Base-by-base conservation (phyloP, 1,140 invertebrate species). In the Trichonephila clavipes region DNA sequence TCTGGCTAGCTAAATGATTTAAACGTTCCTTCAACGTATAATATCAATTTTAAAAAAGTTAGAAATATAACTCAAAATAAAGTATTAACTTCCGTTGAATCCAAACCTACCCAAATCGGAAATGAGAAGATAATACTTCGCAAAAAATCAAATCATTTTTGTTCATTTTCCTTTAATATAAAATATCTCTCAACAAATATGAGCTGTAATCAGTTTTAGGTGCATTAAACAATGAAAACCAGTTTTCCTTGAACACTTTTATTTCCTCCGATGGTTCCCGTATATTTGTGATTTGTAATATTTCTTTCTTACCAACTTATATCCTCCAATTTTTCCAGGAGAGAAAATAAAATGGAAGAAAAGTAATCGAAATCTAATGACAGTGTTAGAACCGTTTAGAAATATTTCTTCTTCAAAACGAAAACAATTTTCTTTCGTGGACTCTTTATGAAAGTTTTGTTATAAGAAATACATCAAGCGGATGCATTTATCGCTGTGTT, bases 181-280 rank as follows among this genome's bases (percentile, higher is more conserved):
- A 34, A 77, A 77, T 77, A 24, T 77, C 24, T 77, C 10, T 34
- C 24, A 77, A 7, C 2, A 28, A 28, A 34, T 6, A 2, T 28
- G 12, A 40, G 18, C 24, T 6, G 72, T 77, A 77, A 77, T 77
- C 28, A 77, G 28, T 51, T 83, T 83, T 58, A 83, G 82, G 82
- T 83, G 44, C 51, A 83, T 83, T 83, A 83, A 83, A 83, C 51
- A 83, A 83, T 83, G 51, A 83, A 83, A 83, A 58, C 40, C 51
- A n/a, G 21, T 83, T 83, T 58, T 83, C 51, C 24, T 59, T 12
- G 21, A 14, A 77, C 4, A 18, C 21, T 83, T 58, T 83, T 58
- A 24, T 83, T 77, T 58, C 82, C n/a, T 83, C 59, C 18, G 44
- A n/a, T 2, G n/a, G 12, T 28, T 28, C 24, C 6, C 2, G 44